These are phyloP conservation scores for Hydrolagus colliei DNA, from an alignment of 2,797 vertebrate species.

Conservation along the genomic window DNA sequence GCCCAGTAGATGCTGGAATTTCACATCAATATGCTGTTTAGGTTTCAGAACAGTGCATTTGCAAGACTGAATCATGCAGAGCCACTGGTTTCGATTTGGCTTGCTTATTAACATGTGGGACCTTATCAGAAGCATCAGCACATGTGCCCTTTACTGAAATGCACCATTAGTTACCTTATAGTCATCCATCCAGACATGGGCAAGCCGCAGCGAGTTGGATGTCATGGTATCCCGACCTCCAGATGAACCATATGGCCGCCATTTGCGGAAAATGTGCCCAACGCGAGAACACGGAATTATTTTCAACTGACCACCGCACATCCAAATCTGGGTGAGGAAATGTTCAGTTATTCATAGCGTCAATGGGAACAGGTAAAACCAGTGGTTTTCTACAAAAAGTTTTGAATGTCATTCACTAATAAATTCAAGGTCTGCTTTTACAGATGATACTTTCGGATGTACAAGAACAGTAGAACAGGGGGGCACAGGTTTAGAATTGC, in stretches of 20 bases:
- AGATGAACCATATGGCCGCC: slow-evolving; percentile 85
- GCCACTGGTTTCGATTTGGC: no score
- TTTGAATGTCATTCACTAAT: neutral
- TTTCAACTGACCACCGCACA: slow-evolving; percentile 85
- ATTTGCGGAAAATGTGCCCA: slow-evolving; percentile 90
- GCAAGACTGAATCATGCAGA: no score
- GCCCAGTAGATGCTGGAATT: no score
- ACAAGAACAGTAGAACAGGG: no score
- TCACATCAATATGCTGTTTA: no score
- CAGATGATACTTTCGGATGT: no score
- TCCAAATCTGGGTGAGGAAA: slow-evolving; percentile 77
- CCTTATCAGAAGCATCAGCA: no score
- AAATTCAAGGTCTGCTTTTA: neutral
- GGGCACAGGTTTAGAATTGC: no score
- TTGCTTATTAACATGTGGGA: no score
- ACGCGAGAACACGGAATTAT: slow-evolving; percentile 92
- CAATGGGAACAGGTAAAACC: neutral
- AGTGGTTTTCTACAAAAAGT: neutral
- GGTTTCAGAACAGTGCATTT: no score
- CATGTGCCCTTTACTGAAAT: neutral
- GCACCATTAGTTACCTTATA: slow-evolving; percentile 70
- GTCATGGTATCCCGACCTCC: slow-evolving; percentile 94
- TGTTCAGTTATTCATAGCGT: no score
- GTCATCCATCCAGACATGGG: slow-evolving; percentile 92
- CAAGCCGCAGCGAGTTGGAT: slow-evolving; percentile 83